Evolutionary conservation across 2,113 vertebrate species (phyloP).

Genomic region (Merops nubicus): DNA sequence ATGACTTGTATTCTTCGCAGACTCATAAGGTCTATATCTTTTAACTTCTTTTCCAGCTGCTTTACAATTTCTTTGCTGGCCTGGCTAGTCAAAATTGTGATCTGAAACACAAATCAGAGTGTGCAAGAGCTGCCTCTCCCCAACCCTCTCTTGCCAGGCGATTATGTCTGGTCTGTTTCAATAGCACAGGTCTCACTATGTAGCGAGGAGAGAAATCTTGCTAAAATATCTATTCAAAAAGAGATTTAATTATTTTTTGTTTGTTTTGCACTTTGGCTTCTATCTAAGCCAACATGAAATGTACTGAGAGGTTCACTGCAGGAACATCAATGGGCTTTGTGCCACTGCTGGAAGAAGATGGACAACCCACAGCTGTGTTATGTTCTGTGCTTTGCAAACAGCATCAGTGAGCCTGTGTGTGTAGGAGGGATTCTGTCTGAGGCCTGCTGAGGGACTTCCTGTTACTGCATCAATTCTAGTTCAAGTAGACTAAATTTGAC

Average conservation of each 20-base stretch:
- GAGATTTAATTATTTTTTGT: background rate
- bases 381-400: background rate
- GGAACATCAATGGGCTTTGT: background rate
- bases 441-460: background rate
- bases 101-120: constrained; percentile 74
- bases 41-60: constrained; percentile 82
- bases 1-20: constrained; percentile 85
- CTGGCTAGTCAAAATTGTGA: constrained; percentile 88
- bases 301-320: background rate
- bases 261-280: background rate
- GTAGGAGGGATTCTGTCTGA: background rate
- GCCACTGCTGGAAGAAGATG: background rate
- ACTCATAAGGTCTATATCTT: constrained; percentile 77
- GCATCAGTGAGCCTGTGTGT: background rate
- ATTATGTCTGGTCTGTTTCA: background rate
- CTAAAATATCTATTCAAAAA: background rate
- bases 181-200: background rate
- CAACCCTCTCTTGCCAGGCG: background rate
- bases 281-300: background rate
- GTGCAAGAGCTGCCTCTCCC: background rate
- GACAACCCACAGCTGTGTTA: background rate
- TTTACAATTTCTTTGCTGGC: constrained; percentile 75
- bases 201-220: background rate
- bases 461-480: background rate
- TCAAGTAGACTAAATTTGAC: background rate